Evolutionary conservation across 2,113 vertebrate genomes (phyloP).

Genomic region (Geothlypis trichas): DNA sequence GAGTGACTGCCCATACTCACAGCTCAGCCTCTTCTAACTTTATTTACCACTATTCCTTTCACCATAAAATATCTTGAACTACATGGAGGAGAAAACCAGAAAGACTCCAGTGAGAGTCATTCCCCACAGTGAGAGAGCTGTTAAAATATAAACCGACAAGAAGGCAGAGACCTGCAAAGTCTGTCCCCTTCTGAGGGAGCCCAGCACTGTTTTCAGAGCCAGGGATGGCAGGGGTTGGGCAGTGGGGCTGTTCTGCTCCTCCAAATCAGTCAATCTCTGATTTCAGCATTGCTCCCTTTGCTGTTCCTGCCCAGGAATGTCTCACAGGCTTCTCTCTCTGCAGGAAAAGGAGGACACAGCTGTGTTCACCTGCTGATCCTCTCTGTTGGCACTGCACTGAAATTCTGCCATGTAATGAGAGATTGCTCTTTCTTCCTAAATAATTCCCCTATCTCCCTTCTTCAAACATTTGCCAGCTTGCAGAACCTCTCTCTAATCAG

Average conservation of each 20-base stretch:
- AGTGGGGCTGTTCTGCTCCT: neutral
- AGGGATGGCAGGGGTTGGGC: neutral
- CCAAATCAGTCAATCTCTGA: neutral
- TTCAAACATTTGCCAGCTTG: neutral
- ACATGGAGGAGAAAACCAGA: neutral
- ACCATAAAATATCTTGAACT: neutral
- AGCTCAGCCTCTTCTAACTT: neutral
- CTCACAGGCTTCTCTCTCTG: neutral
- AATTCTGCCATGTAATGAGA: neutral
- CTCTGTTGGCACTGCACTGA: neutral
- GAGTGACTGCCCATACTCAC: neutral
- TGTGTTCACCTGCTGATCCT: neutral
- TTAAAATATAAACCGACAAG: neutral
- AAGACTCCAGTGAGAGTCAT: conserved; percentile 7
- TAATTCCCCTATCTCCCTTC: neutral
- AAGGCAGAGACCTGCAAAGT: neutral
- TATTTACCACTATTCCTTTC: neutral
- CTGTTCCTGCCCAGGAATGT: neutral
- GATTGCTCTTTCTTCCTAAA: neutral
- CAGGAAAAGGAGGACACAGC: neutral
- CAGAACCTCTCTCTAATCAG: neutral
- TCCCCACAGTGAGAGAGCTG: neutral
- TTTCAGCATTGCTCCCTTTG: neutral
- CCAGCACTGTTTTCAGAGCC: neutral
- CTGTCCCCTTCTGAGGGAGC: neutral